Evolutionary conservation across 2,113 vertebrate genomes (phyloP).

Genomic region (Pholis gunnellus): DNA sequence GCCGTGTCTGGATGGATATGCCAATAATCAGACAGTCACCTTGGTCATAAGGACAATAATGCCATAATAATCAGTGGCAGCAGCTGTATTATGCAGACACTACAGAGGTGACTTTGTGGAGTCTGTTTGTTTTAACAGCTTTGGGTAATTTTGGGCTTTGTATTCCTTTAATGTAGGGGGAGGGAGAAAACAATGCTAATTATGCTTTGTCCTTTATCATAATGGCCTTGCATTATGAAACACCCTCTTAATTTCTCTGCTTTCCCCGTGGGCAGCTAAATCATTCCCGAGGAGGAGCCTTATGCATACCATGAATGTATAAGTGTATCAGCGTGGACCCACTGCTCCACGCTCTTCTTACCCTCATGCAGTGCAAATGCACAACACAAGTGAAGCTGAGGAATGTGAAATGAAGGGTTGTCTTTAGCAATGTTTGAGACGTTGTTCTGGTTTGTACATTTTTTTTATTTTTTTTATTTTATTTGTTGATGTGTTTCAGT

Average conservation of each 20-base stretch:
- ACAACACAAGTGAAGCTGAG: conserved; percentile 57
- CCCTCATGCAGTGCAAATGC: conserved; percentile 46
- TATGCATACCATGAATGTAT: conserved; percentile 75
- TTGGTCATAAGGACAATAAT: conserved; percentile 58
- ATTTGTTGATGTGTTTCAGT: not conserved
- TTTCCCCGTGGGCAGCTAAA: conserved; percentile 53
- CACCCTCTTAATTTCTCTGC: conserved; percentile 65
- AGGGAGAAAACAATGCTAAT: conserved; percentile 48
- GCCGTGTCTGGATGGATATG: conserved; percentile 33
- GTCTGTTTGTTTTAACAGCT: conserved; percentile 49
- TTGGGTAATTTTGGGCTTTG: conserved; percentile 43
- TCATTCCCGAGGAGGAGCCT: conserved; percentile 67
- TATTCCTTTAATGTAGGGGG: conserved; percentile 48
- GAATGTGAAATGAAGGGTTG: conserved; percentile 63
- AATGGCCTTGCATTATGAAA: conserved; percentile 72
- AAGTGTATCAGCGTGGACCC: conserved; percentile 60
- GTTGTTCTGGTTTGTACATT: conserved; percentile 12
- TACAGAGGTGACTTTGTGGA: conserved; percentile 42
- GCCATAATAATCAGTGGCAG: conserved; percentile 37
- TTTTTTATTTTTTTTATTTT: conserved; percentile 6
- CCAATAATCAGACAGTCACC: conserved; percentile 65
- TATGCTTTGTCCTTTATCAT: conserved; percentile 65
- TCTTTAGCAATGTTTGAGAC: conserved; percentile 6
- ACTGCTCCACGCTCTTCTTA: conserved; percentile 30
- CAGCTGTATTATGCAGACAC: conserved; percentile 35